Conservation (phyloP, 1,140 invertebrate genomes). For the Tetranychus cinnabarinus region DNA sequence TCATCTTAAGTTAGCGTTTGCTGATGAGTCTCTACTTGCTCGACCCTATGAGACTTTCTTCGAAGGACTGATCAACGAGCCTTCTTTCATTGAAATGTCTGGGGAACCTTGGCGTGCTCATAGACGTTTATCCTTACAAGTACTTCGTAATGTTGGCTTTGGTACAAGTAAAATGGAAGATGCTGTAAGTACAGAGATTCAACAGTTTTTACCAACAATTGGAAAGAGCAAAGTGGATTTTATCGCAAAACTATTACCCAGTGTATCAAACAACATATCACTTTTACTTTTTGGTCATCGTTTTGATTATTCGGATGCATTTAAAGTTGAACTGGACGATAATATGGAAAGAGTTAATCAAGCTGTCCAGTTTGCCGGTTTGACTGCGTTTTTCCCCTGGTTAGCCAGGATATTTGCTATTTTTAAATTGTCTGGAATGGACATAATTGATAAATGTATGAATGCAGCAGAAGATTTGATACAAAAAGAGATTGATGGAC, state of each 20-base stretch:
- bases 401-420: neutral
- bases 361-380: neutral
- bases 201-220: neutral
- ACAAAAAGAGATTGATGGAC: conserved; percentile 40
- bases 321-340: neutral
- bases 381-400: neutral
- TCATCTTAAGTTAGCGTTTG: neutral
- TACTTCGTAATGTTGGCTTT: conserved; percentile 43
- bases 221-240: neutral
- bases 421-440: neutral
- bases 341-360: neutral
- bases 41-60: neutral
- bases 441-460: neutral
- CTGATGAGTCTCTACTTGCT: neutral
- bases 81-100: neutral
- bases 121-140: conserved; percentile 40
- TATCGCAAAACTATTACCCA: neutral
- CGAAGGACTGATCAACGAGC: neutral
- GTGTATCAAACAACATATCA: conserved; percentile 12
- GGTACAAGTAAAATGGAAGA: neutral
- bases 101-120: conserved; percentile 47
- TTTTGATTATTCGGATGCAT: conserved; percentile 10
- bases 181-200: neutral
- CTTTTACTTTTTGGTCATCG: conserved; percentile 11
- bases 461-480: neutral